Evolutionary conservation across 2,113 vertebrate species (phyloP).

Genomic region (Platysternon megacephalum): DNA sequence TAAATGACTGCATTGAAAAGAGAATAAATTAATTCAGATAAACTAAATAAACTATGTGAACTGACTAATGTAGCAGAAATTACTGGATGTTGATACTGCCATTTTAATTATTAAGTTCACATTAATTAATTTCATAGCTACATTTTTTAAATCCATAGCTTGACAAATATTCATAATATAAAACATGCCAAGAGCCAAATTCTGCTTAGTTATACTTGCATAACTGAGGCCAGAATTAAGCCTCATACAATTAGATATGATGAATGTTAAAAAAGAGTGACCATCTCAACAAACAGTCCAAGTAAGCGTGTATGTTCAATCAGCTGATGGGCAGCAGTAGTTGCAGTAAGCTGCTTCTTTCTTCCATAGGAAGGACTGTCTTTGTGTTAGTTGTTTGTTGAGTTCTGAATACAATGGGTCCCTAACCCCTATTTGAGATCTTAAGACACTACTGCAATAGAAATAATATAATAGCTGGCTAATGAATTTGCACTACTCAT

Average conservation of each 20-base stretch:
- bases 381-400: constrained; percentile 9
- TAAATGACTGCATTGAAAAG: constrained; percentile 48
- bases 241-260: neutral
- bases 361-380: neutral
- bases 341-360: neutral
- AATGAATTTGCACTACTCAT: neutral
- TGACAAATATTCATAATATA: constrained; percentile 29
- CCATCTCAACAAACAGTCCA: neutral
- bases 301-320: neutral
- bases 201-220: constrained; percentile 22
- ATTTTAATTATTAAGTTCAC: constrained; percentile 68
- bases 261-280: neutral
- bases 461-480: neutral
- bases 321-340: constrained; percentile 12
- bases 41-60: constrained; percentile 65
- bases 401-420: neutral
- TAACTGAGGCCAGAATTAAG: neutral
- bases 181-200: constrained; percentile 12
- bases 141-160: constrained; percentile 22
- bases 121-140: constrained; percentile 68
- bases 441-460: neutral
- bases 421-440: neutral
- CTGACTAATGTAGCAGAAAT: constrained; percentile 68
- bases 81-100: constrained; percentile 58
- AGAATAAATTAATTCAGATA: constrained; percentile 68